A percentile compares a stretch with the other conserved stretches of the same genome.
phyloP scores from a whole-genome alignment of 2,797 vertebrate species.

The Phrynocephalus vlangalii region DNA sequence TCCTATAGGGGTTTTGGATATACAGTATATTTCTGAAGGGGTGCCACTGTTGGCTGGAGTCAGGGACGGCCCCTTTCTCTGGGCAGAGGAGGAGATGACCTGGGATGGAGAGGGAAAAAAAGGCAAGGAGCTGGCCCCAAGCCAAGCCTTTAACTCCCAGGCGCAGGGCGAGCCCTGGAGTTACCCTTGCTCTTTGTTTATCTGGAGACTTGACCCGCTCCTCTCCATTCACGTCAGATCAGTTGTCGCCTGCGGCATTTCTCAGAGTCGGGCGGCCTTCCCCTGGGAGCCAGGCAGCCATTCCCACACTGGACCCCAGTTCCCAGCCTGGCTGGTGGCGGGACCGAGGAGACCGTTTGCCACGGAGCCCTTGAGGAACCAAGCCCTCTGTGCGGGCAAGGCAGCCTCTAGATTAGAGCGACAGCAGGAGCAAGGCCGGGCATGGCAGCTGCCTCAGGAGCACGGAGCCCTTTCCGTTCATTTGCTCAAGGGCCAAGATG shows the following conservation, averaged over 20 bases:
- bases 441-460: not conserved
- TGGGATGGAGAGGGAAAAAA: no score
- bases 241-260: conserved; percentile 1
- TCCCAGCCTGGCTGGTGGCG: not conserved
- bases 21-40: not conserved
- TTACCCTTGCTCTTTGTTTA: conserved; percentile 1
- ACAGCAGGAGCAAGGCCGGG: no score
- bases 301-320: conserved; percentile 16
- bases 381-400: not conserved
- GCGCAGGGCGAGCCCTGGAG: not conserved
- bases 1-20: not conserved
- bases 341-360: not conserved
- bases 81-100: no score
- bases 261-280: not conserved
- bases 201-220: not conserved
- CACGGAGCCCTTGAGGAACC: not conserved
- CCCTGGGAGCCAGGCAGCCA: not conserved
- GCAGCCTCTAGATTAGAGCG: no score
- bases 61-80: no score
- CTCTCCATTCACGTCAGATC: not conserved
- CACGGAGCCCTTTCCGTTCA: not conserved
- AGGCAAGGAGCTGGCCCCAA: not conserved
- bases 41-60: not conserved
- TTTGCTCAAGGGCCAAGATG: not conserved
- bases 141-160: not conserved